Evolutionary conservation across 2,113 vertebrate genomes (phyloP), one percentile per base, ranked within the genome.

Genomic region (Cercopithecus mona): DNA sequence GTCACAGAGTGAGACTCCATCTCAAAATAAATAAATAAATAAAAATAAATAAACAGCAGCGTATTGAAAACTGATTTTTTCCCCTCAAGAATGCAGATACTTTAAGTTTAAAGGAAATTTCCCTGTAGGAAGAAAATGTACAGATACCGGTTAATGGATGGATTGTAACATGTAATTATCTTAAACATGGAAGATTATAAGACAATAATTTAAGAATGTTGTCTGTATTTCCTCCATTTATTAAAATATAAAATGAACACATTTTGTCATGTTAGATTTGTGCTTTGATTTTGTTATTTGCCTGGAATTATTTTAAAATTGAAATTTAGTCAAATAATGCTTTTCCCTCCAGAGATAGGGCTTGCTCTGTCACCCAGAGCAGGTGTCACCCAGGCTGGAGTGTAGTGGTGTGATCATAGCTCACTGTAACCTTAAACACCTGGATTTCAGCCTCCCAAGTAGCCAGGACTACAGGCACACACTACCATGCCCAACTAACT

Each of bases 211-310:
- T 86, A 86, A 91, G 83, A 81, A 79, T 12, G 16, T 83, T 94
- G 12, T 40, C 13, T 66, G 6, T 12, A 88, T 76, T 94, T 91
- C 80, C 27, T 95, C 40, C 55, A 75, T 64, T 88, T 91, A 68
- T 89, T 40, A 75, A 92, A 75, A 75, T 59, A 80, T 32, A 83
- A 84, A 81, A 82, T 61, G 27, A 94, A 72, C 43, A 55, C 25
- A 45, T 6, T 78, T 90, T 87, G 50, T 50, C 13, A 72, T 64
- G 27, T n/a, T 38, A 43, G 4, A 43, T 9, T 90, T 18, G 30
- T 95, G 78, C 43, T 86, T 96, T 81, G 68, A 93, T 93, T 96
- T 96, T 95, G 80, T 87, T 81, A 57, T 17, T 16, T 90, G 5
- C 43, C 8, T 96, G 40, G 50, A 64, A 72, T 75, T 79, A 88